Evolutionary conservation across 2,888 invertebrate genomes (phyloP), one percentile per base, ranked within the genome.

Genomic region (Oligia fasciuncula): DNA sequence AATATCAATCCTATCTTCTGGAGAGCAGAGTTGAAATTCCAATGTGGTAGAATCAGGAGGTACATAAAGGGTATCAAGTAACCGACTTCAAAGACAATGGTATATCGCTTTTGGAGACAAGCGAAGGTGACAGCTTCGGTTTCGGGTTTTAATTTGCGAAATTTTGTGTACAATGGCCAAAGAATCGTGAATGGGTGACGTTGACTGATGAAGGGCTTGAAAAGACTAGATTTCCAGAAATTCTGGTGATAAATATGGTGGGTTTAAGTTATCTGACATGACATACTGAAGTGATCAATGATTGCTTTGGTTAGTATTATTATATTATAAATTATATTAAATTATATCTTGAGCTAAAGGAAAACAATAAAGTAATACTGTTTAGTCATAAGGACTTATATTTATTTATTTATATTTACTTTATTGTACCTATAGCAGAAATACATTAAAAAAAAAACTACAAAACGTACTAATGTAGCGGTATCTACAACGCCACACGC

Each of bases 141-240:
- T 96, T 95, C 93, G 94, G 94, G 92, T 92, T 94, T 95, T 95
- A 94, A 95, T 95, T 95, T 94, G 93, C 92, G 93, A 94, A 95
- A 94, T 94, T 92, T 93, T 91, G 93, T 91, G 94, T 92, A 95
- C 96, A 96, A 95, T 95, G 94, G 93, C 81, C 83, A 82, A 91
- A 83, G 79, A 92, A 92, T 92, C 90, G 92, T 89, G 88, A 87
- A 88, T 79, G 87, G 81, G 78, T 93, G 95, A 95, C 95, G 92
- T 94, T 95, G 96, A 96, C 91, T 93, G 93, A 95, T 94, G 93
- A 87, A 91, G 76, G 88, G 90, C 87, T 91, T 89, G 90, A 60
- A 71, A 73, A 71, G 71, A 88, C 88, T 85, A 90, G 89, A 85
- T 89, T 92, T 91, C 89, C 87, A 81, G 77, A 86, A 80, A 66